A percentile compares a stretch with the other conserved stretches of the same genome.
phyloP scores from a whole-genome alignment of 2,113 vertebrate genomes.

The Strigops habroptila region DNA sequence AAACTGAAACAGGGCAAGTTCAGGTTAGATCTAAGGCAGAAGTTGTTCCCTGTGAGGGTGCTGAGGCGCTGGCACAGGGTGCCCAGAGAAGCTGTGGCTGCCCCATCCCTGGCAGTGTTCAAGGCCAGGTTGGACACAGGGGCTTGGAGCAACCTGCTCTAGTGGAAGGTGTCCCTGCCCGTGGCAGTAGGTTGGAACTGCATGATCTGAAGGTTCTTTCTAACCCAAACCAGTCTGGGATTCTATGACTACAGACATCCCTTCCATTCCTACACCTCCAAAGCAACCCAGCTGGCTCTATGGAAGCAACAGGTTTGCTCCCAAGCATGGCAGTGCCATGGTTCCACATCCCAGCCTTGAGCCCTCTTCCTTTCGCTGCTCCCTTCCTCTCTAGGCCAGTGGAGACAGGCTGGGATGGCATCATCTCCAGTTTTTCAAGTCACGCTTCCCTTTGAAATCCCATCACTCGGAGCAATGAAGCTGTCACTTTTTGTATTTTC shows the following conservation, averaged over 20 bases:
- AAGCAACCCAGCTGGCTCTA: not conserved
- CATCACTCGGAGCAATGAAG: slow-evolving; percentile 57
- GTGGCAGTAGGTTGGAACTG: too few species aligned
- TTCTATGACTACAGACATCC: not conserved
- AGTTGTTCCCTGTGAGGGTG: too few species aligned
- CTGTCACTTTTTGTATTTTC: slow-evolving; percentile 73
- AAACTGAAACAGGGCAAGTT: too few species aligned
- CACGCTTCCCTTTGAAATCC: slow-evolving; percentile 37
- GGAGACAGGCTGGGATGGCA: not conserved
- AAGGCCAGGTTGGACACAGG: too few species aligned
- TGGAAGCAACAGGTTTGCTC: not conserved
- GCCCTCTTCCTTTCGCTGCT: not conserved
- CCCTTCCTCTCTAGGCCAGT: not conserved
- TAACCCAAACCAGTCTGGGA: not conserved
- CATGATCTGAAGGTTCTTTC: too few species aligned
- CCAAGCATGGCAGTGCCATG: accelerated
- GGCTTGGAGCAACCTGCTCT: too few species aligned
- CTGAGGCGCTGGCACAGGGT: too few species aligned
- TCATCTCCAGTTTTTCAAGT: not conserved
- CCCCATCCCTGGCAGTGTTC: too few species aligned
- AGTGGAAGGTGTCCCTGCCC: too few species aligned
- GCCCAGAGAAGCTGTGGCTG: too few species aligned
- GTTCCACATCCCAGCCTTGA: not conserved
- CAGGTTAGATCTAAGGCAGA: too few species aligned
- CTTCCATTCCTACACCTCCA: not conserved